Conservation (phyloP, 2,113 vertebrate genomes). For the Chloebia gouldiae region DNA sequence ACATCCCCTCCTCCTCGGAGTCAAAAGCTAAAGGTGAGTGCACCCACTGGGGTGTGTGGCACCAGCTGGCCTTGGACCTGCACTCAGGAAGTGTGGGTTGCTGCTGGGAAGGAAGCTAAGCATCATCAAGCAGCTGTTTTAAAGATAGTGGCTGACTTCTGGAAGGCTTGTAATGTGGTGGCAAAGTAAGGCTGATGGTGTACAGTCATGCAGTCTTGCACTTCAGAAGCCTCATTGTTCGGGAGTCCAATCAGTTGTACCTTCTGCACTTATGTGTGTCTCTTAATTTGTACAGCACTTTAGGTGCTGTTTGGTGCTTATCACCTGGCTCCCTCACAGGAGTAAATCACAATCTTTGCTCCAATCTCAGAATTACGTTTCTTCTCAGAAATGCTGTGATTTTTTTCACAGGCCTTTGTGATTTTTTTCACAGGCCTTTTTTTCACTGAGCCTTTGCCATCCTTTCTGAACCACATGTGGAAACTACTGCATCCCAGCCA, state of each 20-base stretch:
- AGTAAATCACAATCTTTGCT: neutral
- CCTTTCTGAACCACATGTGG: neutral
- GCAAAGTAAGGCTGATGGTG: neutral
- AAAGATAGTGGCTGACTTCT: neutral
- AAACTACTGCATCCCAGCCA: neutral
- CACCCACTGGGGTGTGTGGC: rapidly evolving
- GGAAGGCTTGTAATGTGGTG: neutral
- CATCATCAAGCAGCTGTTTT: neutral
- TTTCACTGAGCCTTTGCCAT: neutral
- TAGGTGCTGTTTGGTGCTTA: neutral
- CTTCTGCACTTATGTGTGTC: neutral
- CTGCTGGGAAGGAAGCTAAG: neutral
- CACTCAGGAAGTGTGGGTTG: neutral
- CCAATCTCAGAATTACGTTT: neutral
- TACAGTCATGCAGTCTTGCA: neutral
- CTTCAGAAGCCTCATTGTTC: neutral
- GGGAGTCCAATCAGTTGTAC: neutral
- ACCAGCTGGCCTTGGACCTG: neutral
- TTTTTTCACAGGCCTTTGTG: neutral
- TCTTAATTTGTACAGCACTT: neutral
- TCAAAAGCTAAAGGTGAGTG: slow-evolving; percentile 83
- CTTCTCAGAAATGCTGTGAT: neutral
- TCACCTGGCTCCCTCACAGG: neutral
- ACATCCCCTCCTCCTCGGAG: slow-evolving; percentile 76
- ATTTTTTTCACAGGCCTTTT: neutral